Base-by-base conservation (phyloP, 1,140 invertebrate species). In the Lutraria rhynchaena region DNA sequence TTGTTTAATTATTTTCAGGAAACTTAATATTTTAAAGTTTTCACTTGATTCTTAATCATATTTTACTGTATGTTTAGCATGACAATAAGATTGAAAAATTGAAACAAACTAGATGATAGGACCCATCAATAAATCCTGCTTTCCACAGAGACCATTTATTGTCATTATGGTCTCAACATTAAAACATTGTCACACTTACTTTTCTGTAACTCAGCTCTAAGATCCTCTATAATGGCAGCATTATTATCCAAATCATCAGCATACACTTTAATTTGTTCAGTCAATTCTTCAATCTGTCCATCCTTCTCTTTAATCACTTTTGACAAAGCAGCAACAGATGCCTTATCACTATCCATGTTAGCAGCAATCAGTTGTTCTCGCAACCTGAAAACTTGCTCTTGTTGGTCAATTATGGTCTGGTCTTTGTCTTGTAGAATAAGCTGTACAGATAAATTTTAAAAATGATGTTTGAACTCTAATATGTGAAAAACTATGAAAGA, bases 211-310 rank as follows among this genome's bases (percentile, higher is more conserved):
- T 94, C 89, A 57, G 80, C 76, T 46, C 84, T 94, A 7, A 95
- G 88, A 83, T 94, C 93, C 75, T 95, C 93, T 33, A 96, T 93
- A 1, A 95, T 49, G 31, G 90, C 89, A 3, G 94, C 93, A 87
- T 93, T 94, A 60, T 94, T 92, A 49, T 95, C 93, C 83, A 97
- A 94, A 90, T 96, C 95, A 73, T 93, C 91, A 5, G 95, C 94
- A n/a, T 95, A 96, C 87, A 95, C 94, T 29, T 93, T 88, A 17
- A 97, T 90, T 91, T 96, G 95, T 35, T 93, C 93, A 89, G 95
- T 94, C 41, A 97, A 90, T 83, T 95, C 93, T 74, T 93, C 91
- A 75, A 96, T 95, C 91, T 95, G 94, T 65, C 93, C 87, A 85
- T 96, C 95, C 83, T 95, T 93, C 81, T 93, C 93, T 35, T 93